These are phyloP conservation scores for Tyrannus savana DNA, from an alignment of 2,113 vertebrate species.

Conservation along the genomic window DNA sequence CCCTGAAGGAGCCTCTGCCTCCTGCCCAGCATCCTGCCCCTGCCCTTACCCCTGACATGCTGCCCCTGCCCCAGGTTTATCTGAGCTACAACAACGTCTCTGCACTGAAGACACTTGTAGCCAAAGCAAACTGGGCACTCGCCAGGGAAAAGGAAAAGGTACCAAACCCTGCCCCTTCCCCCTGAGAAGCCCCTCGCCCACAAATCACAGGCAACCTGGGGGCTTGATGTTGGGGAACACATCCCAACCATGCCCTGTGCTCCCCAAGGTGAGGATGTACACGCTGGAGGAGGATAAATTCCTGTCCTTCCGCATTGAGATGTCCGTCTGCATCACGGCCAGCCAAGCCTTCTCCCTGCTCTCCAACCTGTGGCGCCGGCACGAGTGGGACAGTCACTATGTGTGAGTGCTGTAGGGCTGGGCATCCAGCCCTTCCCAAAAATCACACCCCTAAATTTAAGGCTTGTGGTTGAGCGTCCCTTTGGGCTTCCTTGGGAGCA, in stretches of 20 bases:
- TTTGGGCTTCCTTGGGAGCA: neutral
- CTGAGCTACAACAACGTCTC: conserved; percentile 97
- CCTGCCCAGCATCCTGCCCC: neutral
- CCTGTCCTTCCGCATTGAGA: conserved; percentile 91
- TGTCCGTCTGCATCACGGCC: conserved; percentile 74
- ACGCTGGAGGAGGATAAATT: conserved; percentile 91
- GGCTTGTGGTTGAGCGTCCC: rapidly evolving
- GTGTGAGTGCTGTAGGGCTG: conserved; percentile 75
- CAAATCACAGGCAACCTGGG: rapidly evolving
- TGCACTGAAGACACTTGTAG: conserved; percentile 89
- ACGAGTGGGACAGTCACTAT: conserved; percentile 90
- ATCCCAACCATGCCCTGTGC: neutral
- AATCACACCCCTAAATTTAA: rapidly evolving
- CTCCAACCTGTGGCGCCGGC: conserved; percentile 86
- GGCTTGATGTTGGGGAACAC: rapidly evolving
- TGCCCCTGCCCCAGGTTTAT: conserved; percentile 83
- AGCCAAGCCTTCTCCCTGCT: conserved; percentile 85
- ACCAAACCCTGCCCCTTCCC: neutral
- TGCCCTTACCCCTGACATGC: neutral
- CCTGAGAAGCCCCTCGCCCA: rapidly evolving
- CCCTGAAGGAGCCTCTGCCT: neutral
- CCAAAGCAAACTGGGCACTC: conserved; percentile 87
- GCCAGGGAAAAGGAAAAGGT: conserved; percentile 90
- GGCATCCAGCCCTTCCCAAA: neutral
- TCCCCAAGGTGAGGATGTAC: conserved; percentile 84